Base-by-base conservation (phyloP, 2,888 invertebrate genomes). In the Perizoma flavofasciatum region DNA sequence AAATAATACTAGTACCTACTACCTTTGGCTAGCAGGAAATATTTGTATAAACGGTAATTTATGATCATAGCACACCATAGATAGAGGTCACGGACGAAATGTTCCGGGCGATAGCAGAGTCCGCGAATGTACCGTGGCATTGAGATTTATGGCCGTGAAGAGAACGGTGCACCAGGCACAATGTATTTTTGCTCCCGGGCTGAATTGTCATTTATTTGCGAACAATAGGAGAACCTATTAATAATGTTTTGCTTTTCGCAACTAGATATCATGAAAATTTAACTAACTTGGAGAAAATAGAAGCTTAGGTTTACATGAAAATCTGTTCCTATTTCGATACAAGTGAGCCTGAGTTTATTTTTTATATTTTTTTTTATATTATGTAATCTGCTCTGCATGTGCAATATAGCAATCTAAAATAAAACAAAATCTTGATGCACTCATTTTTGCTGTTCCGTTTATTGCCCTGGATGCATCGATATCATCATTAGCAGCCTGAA, bases 131-230 rank as follows among this genome's bases (percentile, higher is more conserved):
- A 22, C 11, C 44, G 37, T 45, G 58, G 33, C 53, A 53, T 33
- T 11, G 53, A n/a, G 49, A 58, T 58, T 58, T 58, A 58, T 58
- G 39, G 44, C 57, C 48, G 43, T 34, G 5, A 54, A 35, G 34
- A 41, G 39, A 52, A 47, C 56, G 45, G 47, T 47, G 52, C 33
- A 48, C 48, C 48, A 52, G 39, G 50, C 34, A 43, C 11, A 49
- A 53, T 49, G 53, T 53, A 59, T 59, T n/a, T n/a, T n/a, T 45
- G 22, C 49, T 11, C 39, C 9, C 9, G 40, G 9, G 39, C 37
- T 37, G 51, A 34, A 50, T 57, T 57, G 43, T 48, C 47, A 37
- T 49, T 43, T 58, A 49, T 39, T 53, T 53, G 22, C 37, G 4
- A 58, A 59, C 46, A 39, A 39, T 39, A 33, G 33, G 35, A 10